Conservation (phyloP, 1,140 invertebrate genomes). For the Episyrphus balteatus region DNA sequence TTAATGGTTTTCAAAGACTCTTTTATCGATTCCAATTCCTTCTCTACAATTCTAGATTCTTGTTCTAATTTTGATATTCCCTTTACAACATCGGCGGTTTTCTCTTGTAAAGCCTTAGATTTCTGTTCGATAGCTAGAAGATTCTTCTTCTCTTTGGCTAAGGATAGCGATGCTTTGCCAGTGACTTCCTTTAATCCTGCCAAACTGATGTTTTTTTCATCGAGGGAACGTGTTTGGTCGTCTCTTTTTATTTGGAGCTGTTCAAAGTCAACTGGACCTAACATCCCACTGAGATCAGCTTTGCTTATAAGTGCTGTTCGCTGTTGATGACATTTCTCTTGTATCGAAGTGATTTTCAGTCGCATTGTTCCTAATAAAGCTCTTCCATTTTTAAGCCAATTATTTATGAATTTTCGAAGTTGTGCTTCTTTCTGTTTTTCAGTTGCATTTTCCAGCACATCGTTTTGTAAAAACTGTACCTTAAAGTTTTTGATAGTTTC, state of each 20-base stretch:
- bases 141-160: constrained; percentile 30
- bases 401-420: constrained; percentile 27
- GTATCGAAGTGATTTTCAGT: constrained; percentile 24
- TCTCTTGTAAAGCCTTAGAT: constrained; percentile 16
- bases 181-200: constrained; percentile 34
- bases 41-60: constrained; percentile 18
- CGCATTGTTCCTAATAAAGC: constrained; percentile 28
- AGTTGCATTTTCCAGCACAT: constrained; percentile 22
- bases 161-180: constrained; percentile 27
- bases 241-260: constrained; percentile 38
- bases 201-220: constrained; percentile 34
- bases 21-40: constrained; percentile 18
- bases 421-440: constrained; percentile 29
- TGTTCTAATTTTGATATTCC: constrained; percentile 23
- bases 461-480: constrained; percentile 27
- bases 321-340: constrained; percentile 27
- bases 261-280: constrained; percentile 39
- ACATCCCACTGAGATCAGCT: constrained; percentile 34
- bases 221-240: constrained; percentile 29
- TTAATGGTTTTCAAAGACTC: constrained; percentile 12
- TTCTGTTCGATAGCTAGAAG: constrained; percentile 28
- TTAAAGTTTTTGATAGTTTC: constrained; percentile 29
- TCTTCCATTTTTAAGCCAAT: constrained; percentile 30
- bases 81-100: constrained; percentile 20
- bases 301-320: constrained; percentile 27